Evolutionary conservation across 2,888 invertebrate genomes (phyloP).

Genomic region (Chrysolina americana): DNA sequence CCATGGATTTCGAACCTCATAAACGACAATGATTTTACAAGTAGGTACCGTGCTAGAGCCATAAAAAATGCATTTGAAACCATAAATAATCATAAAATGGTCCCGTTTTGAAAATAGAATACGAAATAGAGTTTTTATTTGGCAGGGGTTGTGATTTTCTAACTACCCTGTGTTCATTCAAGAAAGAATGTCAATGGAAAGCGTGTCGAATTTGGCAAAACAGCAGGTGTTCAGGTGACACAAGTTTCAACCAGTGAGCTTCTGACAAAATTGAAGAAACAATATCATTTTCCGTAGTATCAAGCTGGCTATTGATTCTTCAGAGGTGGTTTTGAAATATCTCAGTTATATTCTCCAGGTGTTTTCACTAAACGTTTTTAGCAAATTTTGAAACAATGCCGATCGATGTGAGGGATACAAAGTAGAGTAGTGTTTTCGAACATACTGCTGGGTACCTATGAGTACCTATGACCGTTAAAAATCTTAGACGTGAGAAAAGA

Average conservation of each 20-base stretch:
- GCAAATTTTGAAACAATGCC: too few relatives aligned
- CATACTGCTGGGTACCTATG: too few relatives aligned
- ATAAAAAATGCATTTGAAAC: conserved; percentile 41
- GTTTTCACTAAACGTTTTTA: too few relatives aligned
- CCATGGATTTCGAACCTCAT: conserved; percentile 7
- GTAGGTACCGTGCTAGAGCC: conserved; percentile 32
- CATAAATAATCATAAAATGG: conserved; percentile 45
- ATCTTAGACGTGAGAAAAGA: too few relatives aligned
- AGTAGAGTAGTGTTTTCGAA: too few relatives aligned
- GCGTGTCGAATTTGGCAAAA: conserved; percentile 38
- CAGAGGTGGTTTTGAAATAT: background rate
- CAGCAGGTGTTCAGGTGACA: conserved; percentile 35
- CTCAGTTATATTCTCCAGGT: too few relatives aligned
- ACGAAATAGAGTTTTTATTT: conserved; percentile 28
- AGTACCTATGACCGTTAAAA: too few relatives aligned
- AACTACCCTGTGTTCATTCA: conserved; percentile 33
- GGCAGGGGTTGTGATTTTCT: conserved; percentile 35
- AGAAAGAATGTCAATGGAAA: conserved; percentile 26
- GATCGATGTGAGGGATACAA: too few relatives aligned
- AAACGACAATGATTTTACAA: conserved; percentile 26
- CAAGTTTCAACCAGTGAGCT: background rate
- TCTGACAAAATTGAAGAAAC: background rate
- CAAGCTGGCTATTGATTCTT: background rate
- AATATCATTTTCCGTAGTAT: background rate
- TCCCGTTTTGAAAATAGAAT: conserved; percentile 4